Evolutionary conservation across 2,113 vertebrate genomes (phyloP).

Genomic region (Corythornis cristatus): DNA sequence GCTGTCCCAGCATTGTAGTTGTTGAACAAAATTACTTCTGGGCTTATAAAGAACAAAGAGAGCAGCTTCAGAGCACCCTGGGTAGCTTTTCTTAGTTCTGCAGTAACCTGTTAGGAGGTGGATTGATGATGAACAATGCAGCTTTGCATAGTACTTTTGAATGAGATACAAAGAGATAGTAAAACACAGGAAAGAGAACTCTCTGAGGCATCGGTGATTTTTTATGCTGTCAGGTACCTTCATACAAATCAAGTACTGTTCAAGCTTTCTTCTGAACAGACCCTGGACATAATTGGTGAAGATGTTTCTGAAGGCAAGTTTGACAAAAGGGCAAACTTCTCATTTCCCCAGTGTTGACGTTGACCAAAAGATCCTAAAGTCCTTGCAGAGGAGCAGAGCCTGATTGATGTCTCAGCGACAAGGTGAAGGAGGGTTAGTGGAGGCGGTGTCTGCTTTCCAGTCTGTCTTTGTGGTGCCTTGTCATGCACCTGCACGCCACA

Average conservation of each 20-base stretch:
- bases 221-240: conserved; percentile 19
- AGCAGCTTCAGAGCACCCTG: neutral
- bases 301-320: conserved; percentile 50
- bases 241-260: conserved; percentile 19
- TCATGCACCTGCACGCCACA: neutral
- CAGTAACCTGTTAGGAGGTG: neutral
- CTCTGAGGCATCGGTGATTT: conserved; percentile 24
- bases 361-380: conserved; percentile 48
- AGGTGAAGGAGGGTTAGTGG: conserved; percentile 12
- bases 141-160: conserved; percentile 9
- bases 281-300: conserved; percentile 38
- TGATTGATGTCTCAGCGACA: conserved; percentile 48
- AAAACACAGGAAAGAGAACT: neutral
- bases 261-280: neutral
- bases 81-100: neutral
- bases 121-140: neutral
- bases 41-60: neutral
- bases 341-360: conserved; percentile 56
- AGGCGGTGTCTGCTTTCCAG: neutral
- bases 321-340: conserved; percentile 71
- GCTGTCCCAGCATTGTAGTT: neutral
- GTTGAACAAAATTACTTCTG: neutral
- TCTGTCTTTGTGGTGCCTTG: neutral
- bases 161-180: neutral
- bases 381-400: conserved; percentile 39